Evolutionary conservation across 2,113 vertebrate species (phyloP), one percentile per base, ranked within the genome.

Genomic region (Plestiodon gilberti): DNA sequence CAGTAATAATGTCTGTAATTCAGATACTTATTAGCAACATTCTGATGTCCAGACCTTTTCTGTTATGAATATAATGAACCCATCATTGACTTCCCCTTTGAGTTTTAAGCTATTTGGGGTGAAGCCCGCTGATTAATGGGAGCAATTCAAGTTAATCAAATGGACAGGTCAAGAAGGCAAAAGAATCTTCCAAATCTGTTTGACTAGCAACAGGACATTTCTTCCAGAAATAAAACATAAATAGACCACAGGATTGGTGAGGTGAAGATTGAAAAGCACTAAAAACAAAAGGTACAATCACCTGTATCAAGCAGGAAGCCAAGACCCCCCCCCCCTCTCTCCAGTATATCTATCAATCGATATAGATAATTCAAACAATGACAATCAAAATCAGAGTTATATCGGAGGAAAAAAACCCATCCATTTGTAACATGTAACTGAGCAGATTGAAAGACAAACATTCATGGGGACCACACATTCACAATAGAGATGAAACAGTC

Each of bases 1-100:
- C 30, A 52, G 71, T 69, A 80, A 76, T 91, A 85, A 91, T 84
- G 84, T 80, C 38, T 88, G 7, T 15, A 90, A 89, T 64, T 90
- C 33, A 43, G 81, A 30, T 89, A 9, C 61, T 83, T 64, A 90
- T 4, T 59, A 87, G 81, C 38, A 70, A 17, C 69, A 90, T 92
- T 88, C 70, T 71, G 30, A 75, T 55, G 70, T 23, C 40, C 6
- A 65, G 70, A 74, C n/a, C 14, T 48, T 75, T 74, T 30, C 78
- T 55, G 38, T 43, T 74, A 75, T 55, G 25, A 55, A 65, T 87
- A 65, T 81, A 81, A 87, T 75, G 23, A 62, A 74, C 65, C 17
- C n/a, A 75, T 52, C 40, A 52, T 81, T 81, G 71, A 43, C 40
- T 87, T 81, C 33, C 30, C 71, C 43, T 87, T 38, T 64, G 85